phyloP scores from a whole-genome alignment of 2,888 invertebrate species.

The Trachelus iudaicus region DNA sequence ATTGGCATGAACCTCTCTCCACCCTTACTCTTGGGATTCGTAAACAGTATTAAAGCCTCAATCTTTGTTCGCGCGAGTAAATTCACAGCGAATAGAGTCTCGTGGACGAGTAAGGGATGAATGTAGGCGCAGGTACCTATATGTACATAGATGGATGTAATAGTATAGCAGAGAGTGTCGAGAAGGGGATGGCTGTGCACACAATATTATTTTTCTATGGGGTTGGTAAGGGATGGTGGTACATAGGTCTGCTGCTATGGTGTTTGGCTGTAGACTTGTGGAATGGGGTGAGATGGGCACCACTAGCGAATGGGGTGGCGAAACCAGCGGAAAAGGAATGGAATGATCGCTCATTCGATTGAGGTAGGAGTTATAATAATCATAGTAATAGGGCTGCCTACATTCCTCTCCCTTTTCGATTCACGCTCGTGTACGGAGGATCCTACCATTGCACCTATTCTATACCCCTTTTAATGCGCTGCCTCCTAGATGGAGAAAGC shows the following conservation, averaged over 20 bases:
- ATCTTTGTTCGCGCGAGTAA: conserved; percentile 52
- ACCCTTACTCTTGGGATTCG: conserved; percentile 14
- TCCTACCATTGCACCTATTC: background rate
- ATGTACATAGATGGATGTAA: background rate
- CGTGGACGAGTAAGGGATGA: conserved; percentile 8
- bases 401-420: conserved; percentile 6
- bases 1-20: background rate
- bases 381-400: conserved; percentile 50
- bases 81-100: conserved; percentile 32
- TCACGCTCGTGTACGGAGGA: background rate
- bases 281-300: conserved; percentile 22
- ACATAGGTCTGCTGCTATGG: background rate
- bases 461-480: background rate
- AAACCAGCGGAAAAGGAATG: conserved; percentile 23
- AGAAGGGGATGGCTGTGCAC: conserved; percentile 44
- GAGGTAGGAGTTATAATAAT: conserved; percentile 41
- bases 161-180: conserved; percentile 18
- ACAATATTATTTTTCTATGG: conserved; percentile 55
- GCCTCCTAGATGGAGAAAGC: background rate
- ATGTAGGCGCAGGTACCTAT: background rate
- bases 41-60: conserved; percentile 55
- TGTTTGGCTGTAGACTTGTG: background rate
- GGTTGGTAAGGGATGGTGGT: conserved; percentile 29
- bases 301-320: conserved; percentile 25
- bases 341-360: conserved; percentile 32